Conservation (phyloP, 2,888 invertebrate genomes). For the Chironomus riparius region DNA sequence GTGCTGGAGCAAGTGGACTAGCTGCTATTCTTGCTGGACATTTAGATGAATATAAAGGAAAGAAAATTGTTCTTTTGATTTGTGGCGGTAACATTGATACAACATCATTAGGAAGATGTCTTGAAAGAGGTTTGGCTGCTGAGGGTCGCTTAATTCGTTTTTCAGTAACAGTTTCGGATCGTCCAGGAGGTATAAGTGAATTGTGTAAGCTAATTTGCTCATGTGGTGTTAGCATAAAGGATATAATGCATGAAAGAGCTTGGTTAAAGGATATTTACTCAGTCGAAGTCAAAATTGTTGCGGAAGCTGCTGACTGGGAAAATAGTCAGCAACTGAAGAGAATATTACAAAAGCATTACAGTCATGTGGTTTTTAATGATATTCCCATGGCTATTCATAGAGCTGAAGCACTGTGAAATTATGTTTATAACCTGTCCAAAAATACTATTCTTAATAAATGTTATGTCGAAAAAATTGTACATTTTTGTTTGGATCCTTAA, state of each 20-base stretch:
- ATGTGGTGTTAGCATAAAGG: slow-evolving; percentile 84
- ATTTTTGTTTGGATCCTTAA: too few species aligned
- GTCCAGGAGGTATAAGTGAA: slow-evolving; percentile 82
- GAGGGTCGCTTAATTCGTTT: slow-evolving; percentile 60
- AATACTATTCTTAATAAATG: not conserved
- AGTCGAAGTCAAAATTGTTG: slow-evolving; percentile 73
- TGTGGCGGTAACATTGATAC: slow-evolving; percentile 91
- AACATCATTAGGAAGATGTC: slow-evolving; percentile 75
- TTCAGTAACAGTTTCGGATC: slow-evolving; percentile 50
- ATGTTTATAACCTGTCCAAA: not conserved
- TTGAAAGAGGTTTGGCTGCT: slow-evolving; percentile 80
- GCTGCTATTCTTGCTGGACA: slow-evolving; percentile 77
- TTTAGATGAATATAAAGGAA: slow-evolving; percentile 68
- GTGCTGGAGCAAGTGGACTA: slow-evolving; percentile 72
- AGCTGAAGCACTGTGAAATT: not conserved
- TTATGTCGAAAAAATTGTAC: too few species aligned
- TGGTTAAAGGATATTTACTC: slow-evolving; percentile 89
- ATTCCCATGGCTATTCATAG: slow-evolving; percentile 37
- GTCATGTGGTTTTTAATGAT: slow-evolving; percentile 47
- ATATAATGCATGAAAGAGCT: slow-evolving; percentile 91
- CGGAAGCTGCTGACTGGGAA: slow-evolving; percentile 75
- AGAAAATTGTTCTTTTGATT: slow-evolving; percentile 72
- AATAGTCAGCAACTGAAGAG: slow-evolving; percentile 59
- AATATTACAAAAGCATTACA: slow-evolving; percentile 48
- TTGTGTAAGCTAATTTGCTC: slow-evolving; percentile 65